A percentile compares a stretch with the other conserved stretches of the same genome.
These are phyloP conservation scores for Nasua narica DNA, from an alignment of 2,797 vertebrate genomes.

Conservation along the genomic window DNA sequence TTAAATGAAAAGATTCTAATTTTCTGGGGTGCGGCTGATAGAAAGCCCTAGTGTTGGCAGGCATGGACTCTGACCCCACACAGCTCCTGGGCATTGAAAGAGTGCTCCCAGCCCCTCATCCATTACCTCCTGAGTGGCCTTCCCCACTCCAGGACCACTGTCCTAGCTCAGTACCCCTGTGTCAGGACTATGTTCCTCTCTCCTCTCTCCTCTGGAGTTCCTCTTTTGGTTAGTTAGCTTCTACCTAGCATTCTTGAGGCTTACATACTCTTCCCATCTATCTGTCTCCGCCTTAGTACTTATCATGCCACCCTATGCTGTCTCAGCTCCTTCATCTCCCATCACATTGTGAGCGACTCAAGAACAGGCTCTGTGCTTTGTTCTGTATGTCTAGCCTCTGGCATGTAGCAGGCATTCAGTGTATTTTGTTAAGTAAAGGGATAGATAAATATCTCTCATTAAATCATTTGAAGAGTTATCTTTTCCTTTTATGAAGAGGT, in stretches of 20 bases:
- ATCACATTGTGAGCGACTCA: background rate
- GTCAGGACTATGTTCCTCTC: background rate
- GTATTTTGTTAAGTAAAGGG: background rate
- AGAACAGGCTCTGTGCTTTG: background rate
- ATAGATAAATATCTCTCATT: background rate
- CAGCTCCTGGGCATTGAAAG: background rate
- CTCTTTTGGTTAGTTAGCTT: background rate
- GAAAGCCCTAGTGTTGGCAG: background rate
- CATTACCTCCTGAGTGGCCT: background rate
- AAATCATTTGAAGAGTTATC: background rate
- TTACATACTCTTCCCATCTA: background rate
- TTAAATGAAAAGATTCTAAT: background rate
- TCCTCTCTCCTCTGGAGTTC: background rate
- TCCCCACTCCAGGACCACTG: background rate
- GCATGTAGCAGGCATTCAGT: background rate
- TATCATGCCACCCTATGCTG: background rate
- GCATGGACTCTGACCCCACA: background rate
- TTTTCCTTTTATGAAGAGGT: background rate
- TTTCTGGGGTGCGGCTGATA: background rate
- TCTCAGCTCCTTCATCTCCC: background rate
- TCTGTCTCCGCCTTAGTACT: background rate
- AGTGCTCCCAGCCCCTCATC: no score
- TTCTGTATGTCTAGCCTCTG: background rate
- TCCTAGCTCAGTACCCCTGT: background rate
- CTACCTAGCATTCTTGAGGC: background rate